phyloP scores from a whole-genome alignment of 2,113 vertebrate genomes.

The Hydrochoerus hydrochaeris region DNA sequence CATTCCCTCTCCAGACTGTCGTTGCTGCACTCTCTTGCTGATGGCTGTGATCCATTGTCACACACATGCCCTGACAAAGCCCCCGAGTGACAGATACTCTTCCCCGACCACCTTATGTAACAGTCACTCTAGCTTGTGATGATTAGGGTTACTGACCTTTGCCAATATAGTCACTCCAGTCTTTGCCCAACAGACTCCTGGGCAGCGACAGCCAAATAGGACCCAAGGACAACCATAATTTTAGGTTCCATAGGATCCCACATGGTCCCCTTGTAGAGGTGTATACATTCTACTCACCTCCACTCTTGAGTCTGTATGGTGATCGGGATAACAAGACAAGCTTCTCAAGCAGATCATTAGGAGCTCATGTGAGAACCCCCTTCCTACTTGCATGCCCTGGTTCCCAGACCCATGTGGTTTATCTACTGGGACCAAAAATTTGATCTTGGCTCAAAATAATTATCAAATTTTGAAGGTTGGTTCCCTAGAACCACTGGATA shows the following conservation, averaged over 20 bases:
- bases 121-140: background rate
- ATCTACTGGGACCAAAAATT: background rate
- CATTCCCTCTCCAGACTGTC: background rate
- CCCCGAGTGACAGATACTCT: background rate
- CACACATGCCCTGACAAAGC: background rate
- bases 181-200: background rate
- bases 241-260: background rate
- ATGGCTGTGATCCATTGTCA: background rate
- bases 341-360: background rate
- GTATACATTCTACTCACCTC: background rate
- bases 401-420: background rate
- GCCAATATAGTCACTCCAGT: background rate
- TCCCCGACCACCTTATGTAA: background rate
- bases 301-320: background rate
- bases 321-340: background rate
- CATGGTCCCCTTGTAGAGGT: background rate
- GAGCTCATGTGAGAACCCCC: background rate
- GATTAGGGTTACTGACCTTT: background rate
- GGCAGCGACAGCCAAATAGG: background rate
- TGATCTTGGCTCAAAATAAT: constrained; percentile 3
- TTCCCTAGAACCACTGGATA: fast-evolving
- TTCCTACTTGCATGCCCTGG: background rate
- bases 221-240: background rate
- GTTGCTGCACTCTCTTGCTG: background rate
- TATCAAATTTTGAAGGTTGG: background rate